Evolutionary conservation across 2,797 vertebrate genomes (phyloP).

Genomic region (Mus spretus): DNA sequence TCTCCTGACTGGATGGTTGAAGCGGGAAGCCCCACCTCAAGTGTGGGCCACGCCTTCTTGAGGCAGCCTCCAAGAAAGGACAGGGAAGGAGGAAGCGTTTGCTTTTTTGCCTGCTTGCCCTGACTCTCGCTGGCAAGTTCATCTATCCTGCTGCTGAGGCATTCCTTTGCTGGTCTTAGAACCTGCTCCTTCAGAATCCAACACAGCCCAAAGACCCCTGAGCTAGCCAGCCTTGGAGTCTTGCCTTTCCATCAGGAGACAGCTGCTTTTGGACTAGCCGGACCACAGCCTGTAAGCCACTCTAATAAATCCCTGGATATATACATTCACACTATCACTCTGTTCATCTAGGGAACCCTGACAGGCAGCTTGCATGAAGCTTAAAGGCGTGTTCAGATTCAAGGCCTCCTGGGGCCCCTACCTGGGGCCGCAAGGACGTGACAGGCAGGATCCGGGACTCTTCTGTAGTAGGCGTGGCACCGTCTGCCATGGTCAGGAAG

Average conservation of each 20-base stretch:
- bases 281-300: neutral
- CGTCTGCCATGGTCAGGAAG: slow-evolving; percentile 89
- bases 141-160: neutral
- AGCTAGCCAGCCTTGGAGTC: neutral
- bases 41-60: neutral
- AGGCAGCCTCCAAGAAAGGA: neutral
- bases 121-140: no score
- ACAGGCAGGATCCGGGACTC: slow-evolving; percentile 92
- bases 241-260: neutral
- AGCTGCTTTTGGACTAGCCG: neutral
- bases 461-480: slow-evolving; percentile 91
- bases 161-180: neutral
- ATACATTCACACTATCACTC: neutral
- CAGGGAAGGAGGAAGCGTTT: neutral
- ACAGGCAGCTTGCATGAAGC: neutral
- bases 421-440: slow-evolving; percentile 93
- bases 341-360: neutral
- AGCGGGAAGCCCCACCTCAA: no score
- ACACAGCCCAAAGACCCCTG: neutral
- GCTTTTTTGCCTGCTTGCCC: neutral
- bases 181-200: neutral
- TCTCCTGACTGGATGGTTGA: neutral
- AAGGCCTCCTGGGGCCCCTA: slow-evolving; percentile 82
- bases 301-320: neutral
- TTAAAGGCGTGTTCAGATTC: neutral